Evolutionary conservation across 2,797 vertebrate species (phyloP).

Genomic region (Lepus townsendii): DNA sequence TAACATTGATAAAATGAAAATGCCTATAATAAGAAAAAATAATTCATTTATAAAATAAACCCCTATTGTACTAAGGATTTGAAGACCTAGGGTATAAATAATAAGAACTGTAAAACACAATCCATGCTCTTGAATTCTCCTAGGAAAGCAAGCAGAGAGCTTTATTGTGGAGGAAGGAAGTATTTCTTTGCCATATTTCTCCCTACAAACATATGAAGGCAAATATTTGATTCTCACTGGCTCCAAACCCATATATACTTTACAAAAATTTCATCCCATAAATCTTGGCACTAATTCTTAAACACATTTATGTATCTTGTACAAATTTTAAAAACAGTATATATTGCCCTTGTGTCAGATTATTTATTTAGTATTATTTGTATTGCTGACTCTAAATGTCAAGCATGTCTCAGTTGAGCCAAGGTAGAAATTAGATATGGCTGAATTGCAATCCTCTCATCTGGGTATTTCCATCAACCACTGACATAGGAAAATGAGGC

Average conservation of each 20-base stretch:
- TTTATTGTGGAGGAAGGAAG: not conserved
- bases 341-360: not conserved
- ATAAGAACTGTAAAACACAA: not conserved
- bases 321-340: slow-evolving; percentile 41
- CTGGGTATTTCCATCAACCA: not conserved
- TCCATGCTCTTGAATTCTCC: not conserved
- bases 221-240: slow-evolving; percentile 33
- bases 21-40: not conserved
- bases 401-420: not conserved
- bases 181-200: not conserved
- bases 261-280: slow-evolving; percentile 27
- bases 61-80: not conserved
- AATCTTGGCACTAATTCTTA: slow-evolving; percentile 3
- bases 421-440: slow-evolving; percentile 23
- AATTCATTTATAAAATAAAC: not conserved
- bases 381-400: slow-evolving; percentile 54
- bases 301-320: slow-evolving; percentile 67
- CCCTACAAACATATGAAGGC: not conserved
- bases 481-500: not conserved
- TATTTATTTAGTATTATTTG: slow-evolving; percentile 47
- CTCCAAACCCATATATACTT: not conserved
- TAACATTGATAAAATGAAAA: slow-evolving; percentile 51
- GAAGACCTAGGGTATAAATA: not conserved
- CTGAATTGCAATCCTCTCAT: not conserved
- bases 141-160: not conserved